A percentile compares a stretch with the other conserved stretches of the same genome.
Conservation (phyloP, 2,113 vertebrate species). For the Poecilia latipinna region DNA sequence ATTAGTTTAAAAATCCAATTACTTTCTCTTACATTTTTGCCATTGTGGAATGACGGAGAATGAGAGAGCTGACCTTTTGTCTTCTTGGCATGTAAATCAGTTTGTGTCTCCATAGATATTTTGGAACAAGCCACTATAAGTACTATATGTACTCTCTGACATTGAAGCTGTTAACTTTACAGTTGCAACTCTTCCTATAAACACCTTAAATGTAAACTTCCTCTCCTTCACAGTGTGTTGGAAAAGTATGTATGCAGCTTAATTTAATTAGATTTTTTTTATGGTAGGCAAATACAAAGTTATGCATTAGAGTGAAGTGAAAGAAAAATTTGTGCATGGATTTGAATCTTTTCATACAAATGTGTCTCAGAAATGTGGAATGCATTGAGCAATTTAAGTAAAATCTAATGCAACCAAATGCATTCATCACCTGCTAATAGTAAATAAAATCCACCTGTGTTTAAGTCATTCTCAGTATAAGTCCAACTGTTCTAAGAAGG, state of each 20-base stretch:
- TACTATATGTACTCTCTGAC: conserved; percentile 31
- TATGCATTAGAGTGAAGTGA: not conserved
- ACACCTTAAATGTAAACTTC: not conserved
- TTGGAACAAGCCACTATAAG: not conserved
- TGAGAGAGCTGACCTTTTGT: conserved; percentile 10
- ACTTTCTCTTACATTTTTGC: not conserved
- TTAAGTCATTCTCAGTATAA: not conserved
- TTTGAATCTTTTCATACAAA: too few relatives aligned
- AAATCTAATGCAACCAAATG: too few relatives aligned
- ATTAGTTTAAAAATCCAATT: not conserved
- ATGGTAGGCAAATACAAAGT: not conserved
- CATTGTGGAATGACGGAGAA: not conserved
- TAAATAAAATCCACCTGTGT: not conserved
- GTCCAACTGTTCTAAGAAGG: not conserved
- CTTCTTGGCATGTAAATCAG: not conserved
- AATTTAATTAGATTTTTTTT: not conserved
- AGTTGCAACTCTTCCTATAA: not conserved
- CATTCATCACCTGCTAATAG: too few relatives aligned
- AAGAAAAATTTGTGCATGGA: not conserved
- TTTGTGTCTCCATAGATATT: conserved; percentile 7
- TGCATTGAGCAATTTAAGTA: too few relatives aligned
- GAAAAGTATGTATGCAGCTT: not conserved
- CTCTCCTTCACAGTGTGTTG: not conserved
- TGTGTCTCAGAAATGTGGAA: too few relatives aligned
- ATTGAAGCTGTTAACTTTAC: not conserved